phyloP scores from a whole-genome alignment of 1,140 invertebrate genomes.

The Nymphalis io region DNA sequence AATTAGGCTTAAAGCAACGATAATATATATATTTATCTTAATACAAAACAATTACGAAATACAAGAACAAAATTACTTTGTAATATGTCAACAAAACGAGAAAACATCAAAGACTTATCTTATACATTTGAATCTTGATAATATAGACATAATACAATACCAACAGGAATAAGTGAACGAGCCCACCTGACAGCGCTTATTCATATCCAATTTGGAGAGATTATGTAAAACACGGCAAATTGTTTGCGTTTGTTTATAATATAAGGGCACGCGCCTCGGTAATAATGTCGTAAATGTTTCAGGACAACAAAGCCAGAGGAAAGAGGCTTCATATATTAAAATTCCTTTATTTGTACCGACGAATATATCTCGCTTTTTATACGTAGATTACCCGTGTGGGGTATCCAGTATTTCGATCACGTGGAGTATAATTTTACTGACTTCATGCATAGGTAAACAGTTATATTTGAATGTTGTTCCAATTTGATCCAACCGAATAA shows the following conservation, averaged over 20 bases:
- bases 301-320: constrained; percentile 47
- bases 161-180: constrained; percentile 24
- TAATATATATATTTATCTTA: too few species aligned
- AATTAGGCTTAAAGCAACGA: too few species aligned
- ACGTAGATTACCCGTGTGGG: constrained; percentile 41
- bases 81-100: neutral
- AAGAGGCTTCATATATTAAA: constrained; percentile 60
- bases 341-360: constrained; percentile 57
- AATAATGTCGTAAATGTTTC: constrained; percentile 70
- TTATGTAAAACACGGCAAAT: constrained; percentile 64
- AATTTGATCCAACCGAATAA: constrained; percentile 32
- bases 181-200: constrained; percentile 38
- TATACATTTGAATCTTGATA: constrained; percentile 11
- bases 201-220: constrained; percentile 63
- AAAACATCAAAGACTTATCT: constrained; percentile 6
- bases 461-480: constrained; percentile 29
- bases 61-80: too few species aligned
- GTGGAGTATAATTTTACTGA: constrained; percentile 40
- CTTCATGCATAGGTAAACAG: constrained; percentile 40
- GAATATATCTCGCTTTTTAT: constrained; percentile 51
- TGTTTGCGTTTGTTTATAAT: constrained; percentile 63
- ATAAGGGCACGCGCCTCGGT: constrained; percentile 53
- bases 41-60: too few species aligned
- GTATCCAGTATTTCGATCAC: constrained; percentile 48
- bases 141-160: constrained; percentile 18